Conservation (phyloP, 2,888 invertebrate species). For the Carcina quercana region DNA sequence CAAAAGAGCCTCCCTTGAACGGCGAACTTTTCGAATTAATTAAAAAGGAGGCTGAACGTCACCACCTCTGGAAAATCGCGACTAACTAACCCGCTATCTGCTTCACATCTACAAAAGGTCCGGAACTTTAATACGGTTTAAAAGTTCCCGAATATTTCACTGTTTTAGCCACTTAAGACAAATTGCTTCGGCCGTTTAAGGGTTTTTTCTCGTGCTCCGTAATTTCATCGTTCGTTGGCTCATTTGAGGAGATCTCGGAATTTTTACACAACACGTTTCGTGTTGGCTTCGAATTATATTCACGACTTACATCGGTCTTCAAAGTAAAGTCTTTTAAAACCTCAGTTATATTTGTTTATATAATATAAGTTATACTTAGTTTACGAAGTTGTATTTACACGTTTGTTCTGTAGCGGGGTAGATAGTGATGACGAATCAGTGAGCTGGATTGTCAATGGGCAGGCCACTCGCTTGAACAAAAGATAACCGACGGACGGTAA, state of each 20-base stretch:
- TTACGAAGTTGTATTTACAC: no score
- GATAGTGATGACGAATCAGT: background rate
- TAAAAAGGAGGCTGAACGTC: conserved; percentile 43
- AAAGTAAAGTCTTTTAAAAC: background rate
- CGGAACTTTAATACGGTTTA: conserved; percentile 41
- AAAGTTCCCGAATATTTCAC: background rate
- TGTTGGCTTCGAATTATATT: background rate
- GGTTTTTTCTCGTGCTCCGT: conserved; percentile 12
- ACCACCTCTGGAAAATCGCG: conserved; percentile 29
- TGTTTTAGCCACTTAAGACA: background rate
- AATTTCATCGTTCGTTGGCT: conserved; percentile 54
- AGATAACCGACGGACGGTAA: no score
- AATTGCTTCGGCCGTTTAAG: background rate
- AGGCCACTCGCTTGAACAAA: no score
- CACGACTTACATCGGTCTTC: background rate
- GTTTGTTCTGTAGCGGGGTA: background rate
- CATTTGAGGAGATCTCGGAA: conserved; percentile 15
- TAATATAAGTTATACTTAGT: no score
- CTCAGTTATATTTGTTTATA: background rate
- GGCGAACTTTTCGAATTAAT: conserved; percentile 53
- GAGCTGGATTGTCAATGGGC: background rate
- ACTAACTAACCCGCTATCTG: conserved; percentile 28
- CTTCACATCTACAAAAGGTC: conserved; percentile 35
- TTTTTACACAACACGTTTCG: background rate
- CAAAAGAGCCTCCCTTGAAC: conserved; percentile 27